These are phyloP conservation scores for Andrena hattorfiana DNA, from an alignment of 2,888 invertebrate species.

Conservation along the genomic window DNA sequence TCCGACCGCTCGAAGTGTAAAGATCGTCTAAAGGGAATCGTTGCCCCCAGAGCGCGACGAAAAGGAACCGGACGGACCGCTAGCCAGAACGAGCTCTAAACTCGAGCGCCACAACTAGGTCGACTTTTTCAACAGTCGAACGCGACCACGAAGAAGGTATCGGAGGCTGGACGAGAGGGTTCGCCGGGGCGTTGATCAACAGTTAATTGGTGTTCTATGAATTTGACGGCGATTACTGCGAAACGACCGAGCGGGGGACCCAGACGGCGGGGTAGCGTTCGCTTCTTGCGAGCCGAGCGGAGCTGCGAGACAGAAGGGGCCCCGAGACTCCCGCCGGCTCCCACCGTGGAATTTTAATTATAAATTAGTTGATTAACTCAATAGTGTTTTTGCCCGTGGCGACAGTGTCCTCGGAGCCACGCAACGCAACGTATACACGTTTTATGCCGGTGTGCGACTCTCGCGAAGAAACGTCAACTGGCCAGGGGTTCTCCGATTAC, in stretches of 20 bases:
- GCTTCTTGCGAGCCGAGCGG: slow-evolving; percentile 71
- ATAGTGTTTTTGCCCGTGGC: slow-evolving; percentile 83
- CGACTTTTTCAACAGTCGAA: slow-evolving; percentile 68
- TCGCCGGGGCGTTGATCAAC: slow-evolving; percentile 73
- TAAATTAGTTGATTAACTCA: slow-evolving; percentile 86
- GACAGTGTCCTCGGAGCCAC: slow-evolving; percentile 78
- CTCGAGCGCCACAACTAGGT: slow-evolving; percentile 74
- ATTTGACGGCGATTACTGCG: slow-evolving; percentile 83
- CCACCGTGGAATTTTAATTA: slow-evolving; percentile 85
- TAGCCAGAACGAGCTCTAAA: slow-evolving; percentile 69
- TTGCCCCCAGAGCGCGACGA: slow-evolving; percentile 30
- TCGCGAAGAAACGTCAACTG: slow-evolving; percentile 57
- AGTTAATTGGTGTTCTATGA: slow-evolving; percentile 85
- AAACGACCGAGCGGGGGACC: slow-evolving; percentile 76
- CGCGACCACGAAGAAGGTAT: slow-evolving; percentile 35
- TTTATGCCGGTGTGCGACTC: slow-evolving; percentile 56
- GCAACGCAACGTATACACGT: slow-evolving; percentile 57
- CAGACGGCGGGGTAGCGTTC: slow-evolving; percentile 69
- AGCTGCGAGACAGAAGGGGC: slow-evolving; percentile 62
- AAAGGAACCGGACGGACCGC: slow-evolving; percentile 67
- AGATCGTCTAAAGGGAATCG: slow-evolving; percentile 2
- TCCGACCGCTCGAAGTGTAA: background rate
- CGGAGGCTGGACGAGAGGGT: slow-evolving; percentile 41
- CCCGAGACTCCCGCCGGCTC: slow-evolving; percentile 66
- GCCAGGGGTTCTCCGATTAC: slow-evolving; percentile 72